Evolutionary conservation across 2,797 vertebrate species (phyloP), one percentile per base, ranked within the genome.

Genomic region (Holocentrus rufus): DNA sequence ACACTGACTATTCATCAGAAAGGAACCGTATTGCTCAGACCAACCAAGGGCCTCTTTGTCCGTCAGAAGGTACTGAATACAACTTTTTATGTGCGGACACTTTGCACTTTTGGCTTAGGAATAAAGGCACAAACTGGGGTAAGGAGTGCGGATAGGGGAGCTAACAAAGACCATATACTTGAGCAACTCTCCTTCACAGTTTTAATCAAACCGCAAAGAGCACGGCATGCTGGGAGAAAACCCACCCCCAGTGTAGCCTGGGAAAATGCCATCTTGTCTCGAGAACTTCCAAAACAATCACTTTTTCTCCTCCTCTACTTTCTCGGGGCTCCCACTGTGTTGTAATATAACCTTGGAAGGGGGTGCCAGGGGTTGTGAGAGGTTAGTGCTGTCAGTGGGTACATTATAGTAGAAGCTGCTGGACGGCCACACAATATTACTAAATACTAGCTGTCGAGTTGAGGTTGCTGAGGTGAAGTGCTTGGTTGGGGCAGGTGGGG

Each of bases 401-500:
- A 91, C 87, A 91, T 93, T 93, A 91, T 81, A 84, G 89, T 78
- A 17, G 79, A 87, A 68, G 86, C 88, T 80, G 88, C 86, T 80
- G 80, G 87, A 86, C 73, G 56, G 86, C 89, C 83, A 76, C 89
- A 86, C 73, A 71, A 93, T 92, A 93, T 95, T 92, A 90, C 89
- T 89, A 92, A 93, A 94, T 94, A 90, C 90, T 93, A 87, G 86
- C 91, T 84, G 87, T 77, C 69, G 85, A 83, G 86, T 81, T 90
- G 83, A 88, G 90, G 93, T 94, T 94, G 93, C 93, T 94, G 93
- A 94, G 94, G 94, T 93, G 93, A 94, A 91, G 75, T 25, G 75
- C 85, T 89, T 44, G 52, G 80, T 81, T 76, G 57, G 71, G 61
- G 83, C 80, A 87, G 88, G 90, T 90, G 85, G 90, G 89, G 89